Base-by-base conservation (phyloP, 2,113 vertebrate species). In the Planiliza haematocheilus region DNA sequence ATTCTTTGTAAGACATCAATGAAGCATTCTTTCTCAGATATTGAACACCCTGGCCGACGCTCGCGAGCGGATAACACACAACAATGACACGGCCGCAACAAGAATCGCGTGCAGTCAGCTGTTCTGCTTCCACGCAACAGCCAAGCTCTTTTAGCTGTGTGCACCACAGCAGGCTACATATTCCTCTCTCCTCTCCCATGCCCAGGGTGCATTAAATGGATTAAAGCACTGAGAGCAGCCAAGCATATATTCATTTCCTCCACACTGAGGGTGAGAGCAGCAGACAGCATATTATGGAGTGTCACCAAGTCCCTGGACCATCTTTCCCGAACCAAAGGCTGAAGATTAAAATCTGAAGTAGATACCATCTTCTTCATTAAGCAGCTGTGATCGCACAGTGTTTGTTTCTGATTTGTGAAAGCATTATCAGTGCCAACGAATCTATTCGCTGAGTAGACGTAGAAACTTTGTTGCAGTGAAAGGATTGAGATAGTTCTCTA, bases 131-230 rank as follows among this genome's bases (percentile, higher is more conserved):
- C 67, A 62, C 57, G 72, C 45, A 80, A 81, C 59, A 79, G 76
- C 79, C 73, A 76, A 71, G 67, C 80, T 79, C 67, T 70, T 81
- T 86, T 63, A 65, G 64, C 87, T 76, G 70, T 60, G 67, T 80
- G 58, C 77, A 50, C 62, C 63, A 61, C 68, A 66, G 75, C 42
- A 63, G 34, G 71, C 70, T 73, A n/a, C 75, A 61, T 83, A 71
- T 79, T 81, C 75, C 70, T 70, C 66, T 74, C 51, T 70, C 20
- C 45, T 75, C 38, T 88, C 85, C 66, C 82, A 68, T 75, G 81
- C 83, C 70, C 74, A 82, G 69, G 61, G 76, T 85, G 83, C 85
- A 89, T 90, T 91, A 85, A 88, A 88, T 86, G 82, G 88, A 92
- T 90, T 89, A 89, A 89, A 89, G 74, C 72, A 64, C 64, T 57